Conservation (phyloP, 2,888 invertebrate genomes). For the Leptopilina myrica region DNA sequence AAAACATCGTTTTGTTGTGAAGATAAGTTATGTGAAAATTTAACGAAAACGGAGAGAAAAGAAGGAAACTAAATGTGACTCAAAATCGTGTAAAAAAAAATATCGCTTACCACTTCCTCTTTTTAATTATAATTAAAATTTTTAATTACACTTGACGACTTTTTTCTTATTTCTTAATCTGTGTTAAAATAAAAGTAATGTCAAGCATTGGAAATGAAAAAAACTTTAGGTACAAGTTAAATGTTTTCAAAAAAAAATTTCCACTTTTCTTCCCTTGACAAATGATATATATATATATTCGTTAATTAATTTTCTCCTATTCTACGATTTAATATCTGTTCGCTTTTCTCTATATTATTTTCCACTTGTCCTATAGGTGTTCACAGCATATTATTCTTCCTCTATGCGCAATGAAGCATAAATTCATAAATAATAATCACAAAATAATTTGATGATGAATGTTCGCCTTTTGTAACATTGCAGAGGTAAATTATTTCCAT, state of each 20-base stretch:
- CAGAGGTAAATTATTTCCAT: neutral
- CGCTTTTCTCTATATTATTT: conserved; percentile 8
- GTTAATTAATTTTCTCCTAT: conserved; percentile 5
- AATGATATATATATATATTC: conserved; percentile 1
- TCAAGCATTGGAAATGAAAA: neutral
- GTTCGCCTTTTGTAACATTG: neutral
- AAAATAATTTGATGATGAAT: neutral
- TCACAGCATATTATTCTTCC: neutral
- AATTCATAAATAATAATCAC: neutral
- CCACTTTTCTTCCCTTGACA: neutral
- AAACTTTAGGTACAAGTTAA: neutral
- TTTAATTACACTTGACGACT: neutral
- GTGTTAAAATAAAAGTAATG: neutral
- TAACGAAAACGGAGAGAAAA: neutral
- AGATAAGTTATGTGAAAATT: neutral
- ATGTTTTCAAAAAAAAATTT: neutral
- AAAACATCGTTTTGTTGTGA: neutral
- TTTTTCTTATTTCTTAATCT: no score
- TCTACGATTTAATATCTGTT: neutral
- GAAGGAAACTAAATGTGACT: neutral
- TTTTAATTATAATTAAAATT: neutral
- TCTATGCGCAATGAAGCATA: neutral
- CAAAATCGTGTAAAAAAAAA: no score
- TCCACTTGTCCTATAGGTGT: neutral
- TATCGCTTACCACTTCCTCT: neutral